These are phyloP conservation scores for Suncus etruscus DNA, from an alignment of 2,113 vertebrate genomes.

Conservation along the genomic window DNA sequence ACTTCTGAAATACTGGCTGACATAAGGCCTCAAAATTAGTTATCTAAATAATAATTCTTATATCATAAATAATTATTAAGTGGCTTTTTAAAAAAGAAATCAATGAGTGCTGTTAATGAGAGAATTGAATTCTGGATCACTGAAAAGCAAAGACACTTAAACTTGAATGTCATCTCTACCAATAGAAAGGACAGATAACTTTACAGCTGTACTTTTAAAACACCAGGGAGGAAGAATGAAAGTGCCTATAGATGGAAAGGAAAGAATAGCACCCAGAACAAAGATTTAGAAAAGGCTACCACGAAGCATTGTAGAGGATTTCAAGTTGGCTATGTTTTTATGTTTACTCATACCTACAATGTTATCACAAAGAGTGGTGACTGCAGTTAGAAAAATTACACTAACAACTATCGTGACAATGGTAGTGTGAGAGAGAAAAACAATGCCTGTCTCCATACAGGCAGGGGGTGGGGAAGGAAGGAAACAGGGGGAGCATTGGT, in stretches of 20 bases:
- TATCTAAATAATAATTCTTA: background rate
- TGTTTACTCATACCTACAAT: background rate
- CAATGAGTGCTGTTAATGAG: background rate
- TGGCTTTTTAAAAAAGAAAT: constrained; percentile 53
- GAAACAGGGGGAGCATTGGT: too few relatives aligned
- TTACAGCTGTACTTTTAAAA: background rate
- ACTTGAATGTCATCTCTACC: background rate
- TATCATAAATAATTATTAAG: constrained; percentile 46
- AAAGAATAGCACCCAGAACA: background rate
- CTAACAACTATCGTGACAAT: too few relatives aligned
- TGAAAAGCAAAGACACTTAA: background rate
- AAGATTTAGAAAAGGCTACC: background rate
- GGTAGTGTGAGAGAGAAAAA: too few relatives aligned
- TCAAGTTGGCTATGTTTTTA: background rate
- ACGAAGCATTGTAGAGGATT: background rate
- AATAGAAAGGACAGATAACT: background rate
- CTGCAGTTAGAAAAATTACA: too few relatives aligned
- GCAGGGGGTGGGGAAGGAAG: too few relatives aligned
- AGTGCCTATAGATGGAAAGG: background rate
- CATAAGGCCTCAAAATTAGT: background rate
- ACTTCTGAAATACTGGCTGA: constrained; percentile 28
- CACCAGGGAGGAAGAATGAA: background rate
- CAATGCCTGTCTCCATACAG: too few relatives aligned
- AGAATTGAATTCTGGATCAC: background rate
- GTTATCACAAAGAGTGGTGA: background rate